phyloP scores from a whole-genome alignment of 2,797 vertebrate species.

The Pogonophryne albipinna region DNA sequence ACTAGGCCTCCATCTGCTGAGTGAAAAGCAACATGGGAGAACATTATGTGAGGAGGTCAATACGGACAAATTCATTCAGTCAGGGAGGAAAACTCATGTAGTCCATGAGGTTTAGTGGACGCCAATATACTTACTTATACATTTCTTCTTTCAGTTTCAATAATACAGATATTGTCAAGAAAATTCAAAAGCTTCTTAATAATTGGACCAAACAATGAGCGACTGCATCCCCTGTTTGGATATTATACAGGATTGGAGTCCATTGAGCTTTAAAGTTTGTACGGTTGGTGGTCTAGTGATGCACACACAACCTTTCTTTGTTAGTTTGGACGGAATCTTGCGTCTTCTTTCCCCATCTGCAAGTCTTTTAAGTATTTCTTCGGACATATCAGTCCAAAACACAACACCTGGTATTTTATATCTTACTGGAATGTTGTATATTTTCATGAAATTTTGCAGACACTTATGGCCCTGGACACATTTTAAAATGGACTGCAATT shows the following conservation, averaged over 20 bases:
- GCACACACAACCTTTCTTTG: neutral
- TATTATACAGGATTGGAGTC: neutral
- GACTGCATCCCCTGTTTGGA: neutral
- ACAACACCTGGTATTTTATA: neutral
- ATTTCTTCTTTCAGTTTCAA: neutral
- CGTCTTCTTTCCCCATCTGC: neutral
- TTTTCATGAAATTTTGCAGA: neutral
- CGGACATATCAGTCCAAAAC: neutral
- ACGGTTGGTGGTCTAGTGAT: neutral
- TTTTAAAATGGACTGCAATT: neutral
- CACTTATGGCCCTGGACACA: neutral
- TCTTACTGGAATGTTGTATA: no score
- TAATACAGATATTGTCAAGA: neutral
- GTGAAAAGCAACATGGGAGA: conserved; percentile 41
- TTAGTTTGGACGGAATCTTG: neutral
- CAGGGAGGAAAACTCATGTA: conserved; percentile 26
- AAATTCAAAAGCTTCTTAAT: neutral
- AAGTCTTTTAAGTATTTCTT: neutral
- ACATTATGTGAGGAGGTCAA: conserved; percentile 43
- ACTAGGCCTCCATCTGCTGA: conserved; percentile 44
- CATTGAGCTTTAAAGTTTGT: no score
- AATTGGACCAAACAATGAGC: neutral
- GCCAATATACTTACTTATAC: neutral
- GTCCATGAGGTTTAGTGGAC: neutral
- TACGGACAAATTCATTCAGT: conserved; percentile 15